These are phyloP conservation scores for Chrysodeixis includens DNA, from an alignment of 2,888 invertebrate genomes.

Conservation along the genomic window DNA sequence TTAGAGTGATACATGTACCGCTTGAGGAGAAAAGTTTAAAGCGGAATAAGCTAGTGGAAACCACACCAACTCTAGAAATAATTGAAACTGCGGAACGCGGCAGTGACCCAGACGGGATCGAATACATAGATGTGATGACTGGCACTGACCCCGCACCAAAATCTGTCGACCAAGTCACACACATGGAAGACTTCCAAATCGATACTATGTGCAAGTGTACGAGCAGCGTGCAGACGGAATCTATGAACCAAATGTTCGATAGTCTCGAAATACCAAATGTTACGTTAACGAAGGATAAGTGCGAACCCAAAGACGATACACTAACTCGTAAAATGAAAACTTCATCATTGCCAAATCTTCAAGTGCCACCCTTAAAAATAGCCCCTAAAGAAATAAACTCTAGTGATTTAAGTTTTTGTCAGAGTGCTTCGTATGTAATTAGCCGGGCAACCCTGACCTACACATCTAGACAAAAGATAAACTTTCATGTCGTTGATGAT, in stretches of 20 bases:
- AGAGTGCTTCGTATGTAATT: constrained; percentile 77
- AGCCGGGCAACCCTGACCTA: constrained; percentile 81
- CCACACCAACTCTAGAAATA: background rate
- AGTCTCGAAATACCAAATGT: constrained; percentile 84
- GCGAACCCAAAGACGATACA: constrained; percentile 68
- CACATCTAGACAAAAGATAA: constrained; percentile 80
- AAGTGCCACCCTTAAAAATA: constrained; percentile 64
- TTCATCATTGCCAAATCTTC: constrained; percentile 71
- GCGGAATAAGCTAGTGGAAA: background rate
- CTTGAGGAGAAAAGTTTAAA: constrained; percentile 65
- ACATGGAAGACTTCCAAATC: constrained; percentile 63
- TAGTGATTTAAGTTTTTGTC: constrained; percentile 62
- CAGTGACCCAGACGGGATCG: constrained; percentile 59
- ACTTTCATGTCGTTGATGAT: constrained; percentile 78
- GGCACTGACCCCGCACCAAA: constrained; percentile 65
- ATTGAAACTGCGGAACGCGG: constrained; percentile 53
- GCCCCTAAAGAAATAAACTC: constrained; percentile 57
- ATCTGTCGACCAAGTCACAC: constrained; percentile 66
- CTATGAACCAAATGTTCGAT: constrained; percentile 71
- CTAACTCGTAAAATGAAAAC: constrained; percentile 59
- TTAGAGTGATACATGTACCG: constrained; percentile 74
- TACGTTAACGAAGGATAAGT: constrained; percentile 77
- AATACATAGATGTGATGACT: constrained; percentile 63
- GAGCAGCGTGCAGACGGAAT: constrained; percentile 64
- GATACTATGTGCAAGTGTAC: constrained; percentile 59